phyloP scores from a whole-genome alignment of 2,888 invertebrate genomes.

The Beris chalybata region DNA sequence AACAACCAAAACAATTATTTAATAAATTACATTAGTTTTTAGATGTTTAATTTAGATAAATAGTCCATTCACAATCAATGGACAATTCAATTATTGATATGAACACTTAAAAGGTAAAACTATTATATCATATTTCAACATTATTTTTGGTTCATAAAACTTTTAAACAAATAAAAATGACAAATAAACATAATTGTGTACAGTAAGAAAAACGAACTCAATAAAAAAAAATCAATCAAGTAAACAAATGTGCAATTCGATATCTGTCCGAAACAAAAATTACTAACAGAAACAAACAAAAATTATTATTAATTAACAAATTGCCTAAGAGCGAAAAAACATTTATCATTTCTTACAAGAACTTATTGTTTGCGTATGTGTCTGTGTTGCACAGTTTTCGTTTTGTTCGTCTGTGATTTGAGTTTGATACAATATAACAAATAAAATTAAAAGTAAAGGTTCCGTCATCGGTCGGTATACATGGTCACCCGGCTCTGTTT shows the following conservation, averaged over 20 bases:
- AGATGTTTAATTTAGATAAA: no score
- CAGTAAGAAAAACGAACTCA: neutral
- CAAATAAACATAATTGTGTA: conserved; percentile 1
- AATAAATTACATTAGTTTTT: no score
- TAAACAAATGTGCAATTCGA: neutral
- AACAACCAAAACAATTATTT: no score
- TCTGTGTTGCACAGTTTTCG: neutral
- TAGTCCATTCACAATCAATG: no score
- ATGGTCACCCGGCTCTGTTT: neutral
- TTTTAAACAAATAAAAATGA: neutral
- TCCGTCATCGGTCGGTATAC: neutral
- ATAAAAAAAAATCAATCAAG: conserved; percentile 3
- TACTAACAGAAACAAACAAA: neutral
- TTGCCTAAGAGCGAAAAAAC: conserved; percentile 22
- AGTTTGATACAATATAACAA: neutral
- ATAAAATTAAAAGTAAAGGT: conserved; percentile 4
- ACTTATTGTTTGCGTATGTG: conserved; percentile 1
- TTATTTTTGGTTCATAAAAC: neutral
- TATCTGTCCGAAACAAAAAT: neutral
- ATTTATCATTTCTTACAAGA: conserved; percentile 29
- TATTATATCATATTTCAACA: conserved; percentile 2
- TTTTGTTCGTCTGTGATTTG: neutral
- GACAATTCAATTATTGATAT: conserved; percentile 16
- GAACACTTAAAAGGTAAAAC: conserved; percentile 29
- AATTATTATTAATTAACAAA: conserved; percentile 26